Conservation (phyloP, 2,113 vertebrate species). For the Neotoma lepida region DNA sequence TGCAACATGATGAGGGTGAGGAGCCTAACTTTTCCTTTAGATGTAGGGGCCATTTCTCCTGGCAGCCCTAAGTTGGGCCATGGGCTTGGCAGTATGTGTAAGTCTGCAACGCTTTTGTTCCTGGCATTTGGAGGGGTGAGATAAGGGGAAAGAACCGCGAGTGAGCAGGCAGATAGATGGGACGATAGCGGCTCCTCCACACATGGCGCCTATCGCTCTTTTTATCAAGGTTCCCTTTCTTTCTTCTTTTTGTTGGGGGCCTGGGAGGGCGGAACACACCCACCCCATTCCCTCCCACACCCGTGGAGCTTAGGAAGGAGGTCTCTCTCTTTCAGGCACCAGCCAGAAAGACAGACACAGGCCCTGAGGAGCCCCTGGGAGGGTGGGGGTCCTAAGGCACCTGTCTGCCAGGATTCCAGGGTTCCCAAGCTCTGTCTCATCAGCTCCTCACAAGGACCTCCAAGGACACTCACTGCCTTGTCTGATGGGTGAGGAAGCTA, state of each 20-base stretch:
- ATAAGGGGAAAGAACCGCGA: constrained; percentile 58
- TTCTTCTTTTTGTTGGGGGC: constrained; percentile 34
- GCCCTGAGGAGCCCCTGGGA: not conserved
- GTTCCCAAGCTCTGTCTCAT: not conserved
- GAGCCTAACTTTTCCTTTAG: not conserved
- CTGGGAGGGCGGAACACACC: not conserved
- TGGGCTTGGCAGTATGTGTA: not conserved
- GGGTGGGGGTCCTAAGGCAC: not conserved
- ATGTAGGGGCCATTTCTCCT: not conserved
- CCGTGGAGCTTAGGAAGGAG: not conserved
- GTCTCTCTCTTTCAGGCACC: not conserved
- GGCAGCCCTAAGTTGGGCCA: not conserved
- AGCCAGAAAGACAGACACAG: not conserved
- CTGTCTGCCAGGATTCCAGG: not conserved
- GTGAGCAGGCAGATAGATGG: constrained; percentile 62
- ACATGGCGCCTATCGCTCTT: not conserved
- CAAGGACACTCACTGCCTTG: not conserved
- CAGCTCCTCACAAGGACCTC: not conserved
- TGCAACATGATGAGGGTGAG: not conserved
- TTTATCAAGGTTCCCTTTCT: constrained; percentile 54
- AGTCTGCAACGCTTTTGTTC: constrained; percentile 7
- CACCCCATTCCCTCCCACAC: not conserved
- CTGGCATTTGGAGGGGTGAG: constrained; percentile 73
- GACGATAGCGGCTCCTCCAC: not conserved
- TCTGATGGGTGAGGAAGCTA: not conserved